A percentile compares a stretch with the other conserved stretches of the same genome.
phyloP scores from a whole-genome alignment of 1,140 invertebrate species.

The Stratiolaelaps scimitus region DNA sequence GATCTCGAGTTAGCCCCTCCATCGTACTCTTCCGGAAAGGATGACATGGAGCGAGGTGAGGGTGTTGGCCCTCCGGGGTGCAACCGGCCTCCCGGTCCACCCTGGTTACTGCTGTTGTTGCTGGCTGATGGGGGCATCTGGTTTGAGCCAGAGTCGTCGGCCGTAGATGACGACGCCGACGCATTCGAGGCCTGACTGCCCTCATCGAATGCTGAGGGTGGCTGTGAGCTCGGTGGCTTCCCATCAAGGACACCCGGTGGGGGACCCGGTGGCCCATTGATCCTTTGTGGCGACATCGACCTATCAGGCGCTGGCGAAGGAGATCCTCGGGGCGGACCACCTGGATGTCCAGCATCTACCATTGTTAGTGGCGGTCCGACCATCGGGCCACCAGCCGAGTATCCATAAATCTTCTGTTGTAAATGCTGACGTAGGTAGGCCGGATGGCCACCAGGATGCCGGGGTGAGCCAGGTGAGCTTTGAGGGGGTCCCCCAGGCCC shows the following conservation, averaged over 20 bases:
- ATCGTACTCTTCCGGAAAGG: conserved; percentile 70
- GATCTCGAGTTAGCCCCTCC: conserved; percentile 43
- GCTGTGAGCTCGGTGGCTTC: conserved; percentile 30
- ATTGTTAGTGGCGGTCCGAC: conserved; percentile 34
- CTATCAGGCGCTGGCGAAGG: conserved; percentile 3
- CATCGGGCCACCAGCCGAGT: conserved; percentile 35
- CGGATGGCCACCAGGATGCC: conserved; percentile 35
- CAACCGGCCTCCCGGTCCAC: conserved; percentile 1
- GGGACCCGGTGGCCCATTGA: conserved; percentile 30
- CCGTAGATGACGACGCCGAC: conserved; percentile 35
- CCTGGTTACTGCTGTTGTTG: conserved; percentile 23
- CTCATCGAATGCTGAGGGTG: conserved; percentile 37
- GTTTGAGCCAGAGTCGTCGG: conserved; percentile 40
- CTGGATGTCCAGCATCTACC: conserved; percentile 32
- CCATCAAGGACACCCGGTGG: conserved; percentile 22
- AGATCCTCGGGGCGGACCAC: conserved; percentile 34
- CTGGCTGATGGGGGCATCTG: conserved; percentile 22
- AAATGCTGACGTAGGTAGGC: conserved; percentile 55
- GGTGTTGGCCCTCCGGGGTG: conserved; percentile 18
- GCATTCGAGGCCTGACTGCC: conserved; percentile 37
- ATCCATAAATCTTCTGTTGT: conserved; percentile 37
- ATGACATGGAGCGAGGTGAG: conserved; percentile 49
- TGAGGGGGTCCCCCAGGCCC: conserved; percentile 41
- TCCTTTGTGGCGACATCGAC: conserved; percentile 28
- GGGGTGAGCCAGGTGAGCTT: conserved; percentile 36